Percentiles rank a stretch among this genome's conserved stretches.
phyloP scores from a whole-genome alignment of 2,113 vertebrate species.

The Lycaon pictus region DNA sequence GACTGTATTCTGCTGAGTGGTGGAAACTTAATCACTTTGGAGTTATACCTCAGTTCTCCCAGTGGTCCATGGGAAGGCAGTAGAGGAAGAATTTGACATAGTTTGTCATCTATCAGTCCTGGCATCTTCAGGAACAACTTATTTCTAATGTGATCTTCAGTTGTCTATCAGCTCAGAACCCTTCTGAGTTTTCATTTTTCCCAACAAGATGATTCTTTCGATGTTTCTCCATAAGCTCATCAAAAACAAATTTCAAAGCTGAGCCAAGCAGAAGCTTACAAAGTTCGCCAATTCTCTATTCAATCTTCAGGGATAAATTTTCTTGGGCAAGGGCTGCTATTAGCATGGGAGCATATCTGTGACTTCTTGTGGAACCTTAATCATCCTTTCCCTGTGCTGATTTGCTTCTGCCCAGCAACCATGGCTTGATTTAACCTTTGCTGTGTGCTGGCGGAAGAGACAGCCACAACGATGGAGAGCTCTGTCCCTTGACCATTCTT shows the following conservation, averaged over 20 bases:
- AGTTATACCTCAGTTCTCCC: not conserved
- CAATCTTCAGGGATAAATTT: slow-evolving; percentile 29
- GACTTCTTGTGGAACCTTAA: not conserved
- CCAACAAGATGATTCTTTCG: not conserved
- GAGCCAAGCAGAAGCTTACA: not conserved
- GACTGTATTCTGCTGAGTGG: not conserved
- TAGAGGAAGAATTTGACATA: not conserved
- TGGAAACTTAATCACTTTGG: not conserved
- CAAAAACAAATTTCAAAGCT: not conserved
- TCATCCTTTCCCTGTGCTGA: not conserved
- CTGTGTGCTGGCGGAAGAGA: not conserved
- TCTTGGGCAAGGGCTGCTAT: not conserved
- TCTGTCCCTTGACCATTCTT: not conserved
- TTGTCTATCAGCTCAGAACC: not conserved
- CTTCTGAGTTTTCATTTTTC: slow-evolving; percentile 29
- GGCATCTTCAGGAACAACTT: not conserved
- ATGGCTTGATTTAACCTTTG: not conserved
- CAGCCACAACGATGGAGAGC: not conserved
- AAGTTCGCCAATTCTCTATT: slow-evolving; percentile 4
- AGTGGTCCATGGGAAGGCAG: not conserved
- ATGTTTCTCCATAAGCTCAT: not conserved
- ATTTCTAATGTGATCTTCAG: slow-evolving; percentile 17
- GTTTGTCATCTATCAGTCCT: not conserved
- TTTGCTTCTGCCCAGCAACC: not conserved
- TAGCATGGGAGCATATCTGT: not conserved